phyloP scores from a whole-genome alignment of 2,797 vertebrate species.

The Okamejei kenojei region DNA sequence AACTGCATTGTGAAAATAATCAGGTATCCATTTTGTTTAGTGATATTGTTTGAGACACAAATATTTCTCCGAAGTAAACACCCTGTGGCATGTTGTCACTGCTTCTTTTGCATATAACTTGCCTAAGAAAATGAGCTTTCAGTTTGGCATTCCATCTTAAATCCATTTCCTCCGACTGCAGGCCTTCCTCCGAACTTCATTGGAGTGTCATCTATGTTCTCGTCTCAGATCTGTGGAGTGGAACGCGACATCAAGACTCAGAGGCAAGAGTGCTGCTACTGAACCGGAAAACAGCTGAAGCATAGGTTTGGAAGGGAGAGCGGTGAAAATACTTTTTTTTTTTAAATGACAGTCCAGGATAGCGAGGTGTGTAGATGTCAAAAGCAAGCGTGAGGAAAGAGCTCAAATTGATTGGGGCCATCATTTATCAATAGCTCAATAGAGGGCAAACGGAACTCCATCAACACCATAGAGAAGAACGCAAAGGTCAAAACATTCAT shows the following conservation, averaged over 20 bases:
- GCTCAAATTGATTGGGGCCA: background rate
- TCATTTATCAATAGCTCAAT: background rate
- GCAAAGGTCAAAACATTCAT: background rate
- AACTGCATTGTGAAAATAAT: background rate
- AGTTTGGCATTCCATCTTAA: background rate
- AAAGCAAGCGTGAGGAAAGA: background rate
- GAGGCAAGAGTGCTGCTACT: background rate
- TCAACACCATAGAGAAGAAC: background rate
- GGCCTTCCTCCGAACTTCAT: background rate
- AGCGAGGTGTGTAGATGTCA: background rate
- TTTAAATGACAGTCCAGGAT: background rate
- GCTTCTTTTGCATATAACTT: background rate
- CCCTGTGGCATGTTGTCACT: background rate
- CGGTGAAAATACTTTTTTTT: background rate
- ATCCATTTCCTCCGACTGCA: background rate
- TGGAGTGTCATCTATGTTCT: too few species aligned
- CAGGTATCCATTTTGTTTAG: background rate
- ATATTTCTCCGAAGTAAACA: background rate
- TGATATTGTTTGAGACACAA: background rate
- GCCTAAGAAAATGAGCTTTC: background rate
- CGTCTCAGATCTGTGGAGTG: background rate
- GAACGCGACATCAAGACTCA: background rate
- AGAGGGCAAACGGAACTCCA: background rate
- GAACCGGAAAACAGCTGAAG: background rate
- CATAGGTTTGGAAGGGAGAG: background rate